phyloP scores from a whole-genome alignment of 2,888 invertebrate species.

The Linyphia triangularis region DNA sequence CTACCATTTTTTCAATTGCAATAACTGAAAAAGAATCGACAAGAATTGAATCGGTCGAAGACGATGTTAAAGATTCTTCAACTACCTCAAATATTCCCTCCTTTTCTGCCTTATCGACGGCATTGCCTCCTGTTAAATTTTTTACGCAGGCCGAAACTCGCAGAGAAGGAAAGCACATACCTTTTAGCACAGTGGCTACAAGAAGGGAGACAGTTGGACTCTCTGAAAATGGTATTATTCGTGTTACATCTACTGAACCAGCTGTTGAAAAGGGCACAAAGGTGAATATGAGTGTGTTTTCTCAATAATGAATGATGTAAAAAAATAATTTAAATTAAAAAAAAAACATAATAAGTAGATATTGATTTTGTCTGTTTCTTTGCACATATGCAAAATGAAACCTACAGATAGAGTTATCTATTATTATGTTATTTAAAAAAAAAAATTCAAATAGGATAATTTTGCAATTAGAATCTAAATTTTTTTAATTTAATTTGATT shows the following conservation, averaged over 20 bases:
- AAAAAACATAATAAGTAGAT: too few relatives aligned
- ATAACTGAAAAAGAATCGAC: not conserved
- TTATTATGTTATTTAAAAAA: too few relatives aligned
- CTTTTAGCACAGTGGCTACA: slow-evolving; percentile 44
- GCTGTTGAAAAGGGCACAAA: not conserved
- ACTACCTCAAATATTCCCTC: not conserved
- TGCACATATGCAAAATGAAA: too few relatives aligned
- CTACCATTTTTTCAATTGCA: not conserved
- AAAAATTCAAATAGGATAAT: too few relatives aligned
- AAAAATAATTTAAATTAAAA: too few relatives aligned
- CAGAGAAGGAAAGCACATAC: slow-evolving; percentile 64
- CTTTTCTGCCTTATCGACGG: not conserved
- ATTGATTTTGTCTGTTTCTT: too few relatives aligned
- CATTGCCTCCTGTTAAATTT: not conserved
- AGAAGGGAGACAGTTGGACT: not conserved
- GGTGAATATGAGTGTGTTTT: too few relatives aligned
- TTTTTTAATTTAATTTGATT: too few relatives aligned
- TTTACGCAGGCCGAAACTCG: slow-evolving; percentile 28
- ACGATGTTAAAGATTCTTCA: not conserved
- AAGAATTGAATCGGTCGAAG: too few relatives aligned
- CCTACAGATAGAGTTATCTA: too few relatives aligned
- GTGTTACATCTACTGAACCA: slow-evolving; percentile 5
- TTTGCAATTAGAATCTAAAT: too few relatives aligned
- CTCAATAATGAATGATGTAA: too few relatives aligned
- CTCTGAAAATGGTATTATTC: not conserved